Conservation (phyloP, 2,797 vertebrate species). For the Myotis myotis region DNA sequence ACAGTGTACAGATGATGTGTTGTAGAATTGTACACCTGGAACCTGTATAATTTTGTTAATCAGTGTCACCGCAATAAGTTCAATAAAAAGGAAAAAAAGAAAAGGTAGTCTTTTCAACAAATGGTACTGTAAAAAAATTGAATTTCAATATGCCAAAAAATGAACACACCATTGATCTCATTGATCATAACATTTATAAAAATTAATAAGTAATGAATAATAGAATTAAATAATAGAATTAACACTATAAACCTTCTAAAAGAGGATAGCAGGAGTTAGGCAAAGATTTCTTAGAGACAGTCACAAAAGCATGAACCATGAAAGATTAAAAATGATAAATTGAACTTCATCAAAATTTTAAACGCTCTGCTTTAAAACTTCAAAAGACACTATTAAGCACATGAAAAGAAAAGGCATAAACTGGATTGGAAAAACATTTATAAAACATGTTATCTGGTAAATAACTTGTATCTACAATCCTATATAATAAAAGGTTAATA, state of each 20-base stretch:
- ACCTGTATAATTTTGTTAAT: neutral
- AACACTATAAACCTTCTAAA: neutral
- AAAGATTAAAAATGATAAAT: neutral
- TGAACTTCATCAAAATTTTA: neutral
- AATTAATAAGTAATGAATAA: neutral
- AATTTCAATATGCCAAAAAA: neutral
- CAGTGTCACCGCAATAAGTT: neutral
- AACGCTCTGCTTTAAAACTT: neutral
- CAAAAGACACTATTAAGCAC: neutral
- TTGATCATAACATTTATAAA: neutral
- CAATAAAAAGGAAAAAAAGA: neutral
- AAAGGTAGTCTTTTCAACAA: neutral
- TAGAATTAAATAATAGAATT: neutral
- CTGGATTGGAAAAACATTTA: neutral
- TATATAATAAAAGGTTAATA: no score
- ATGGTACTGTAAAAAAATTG: neutral
- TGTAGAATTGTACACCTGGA: neutral
- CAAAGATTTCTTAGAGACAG: neutral
- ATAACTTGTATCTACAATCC: neutral
- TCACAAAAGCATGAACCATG: neutral
- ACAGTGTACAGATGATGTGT: neutral
- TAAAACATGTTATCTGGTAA: neutral
- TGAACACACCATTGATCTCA: neutral
- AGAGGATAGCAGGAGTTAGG: neutral
- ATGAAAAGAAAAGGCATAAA: neutral